phyloP scores from a whole-genome alignment of 2,888 invertebrate species.

The Drosophila gaucha region DNA sequence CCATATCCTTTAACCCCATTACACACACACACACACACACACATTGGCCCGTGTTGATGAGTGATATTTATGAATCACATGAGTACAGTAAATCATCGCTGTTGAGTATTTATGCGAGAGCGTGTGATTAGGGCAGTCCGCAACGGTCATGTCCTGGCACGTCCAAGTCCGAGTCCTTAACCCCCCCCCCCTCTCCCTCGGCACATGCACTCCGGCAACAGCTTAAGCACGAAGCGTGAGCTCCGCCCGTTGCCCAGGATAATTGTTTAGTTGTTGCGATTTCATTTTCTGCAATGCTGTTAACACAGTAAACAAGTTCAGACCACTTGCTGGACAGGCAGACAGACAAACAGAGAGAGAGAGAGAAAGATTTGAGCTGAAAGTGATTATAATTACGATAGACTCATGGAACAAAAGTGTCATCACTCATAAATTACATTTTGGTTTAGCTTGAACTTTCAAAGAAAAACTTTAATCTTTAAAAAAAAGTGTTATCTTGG shows the following conservation, averaged over 20 bases:
- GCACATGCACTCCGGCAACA: constrained; percentile 5
- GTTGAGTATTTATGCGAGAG: constrained; percentile 44
- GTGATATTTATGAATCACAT: constrained; percentile 80
- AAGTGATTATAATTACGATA: neutral
- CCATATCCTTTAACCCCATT: neutral
- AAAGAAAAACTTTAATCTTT: neutral
- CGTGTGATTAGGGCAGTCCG: constrained; percentile 55
- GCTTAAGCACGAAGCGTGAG: constrained; percentile 54
- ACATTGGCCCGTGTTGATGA: constrained; percentile 45
- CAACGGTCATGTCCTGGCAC: constrained; percentile 37
- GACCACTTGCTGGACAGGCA: constrained; percentile 4
- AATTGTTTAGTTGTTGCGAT: constrained; percentile 40
- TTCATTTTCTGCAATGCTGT: constrained; percentile 7
- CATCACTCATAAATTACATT: neutral
- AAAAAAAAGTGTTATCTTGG: too few species aligned
- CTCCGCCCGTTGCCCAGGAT: constrained; percentile 45
- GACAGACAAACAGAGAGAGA: too few species aligned
- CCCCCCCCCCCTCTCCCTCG: neutral
- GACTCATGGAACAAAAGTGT: neutral
- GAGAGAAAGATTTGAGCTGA: neutral
- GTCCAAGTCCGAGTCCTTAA: constrained; percentile 9
- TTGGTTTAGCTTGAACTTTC: neutral
- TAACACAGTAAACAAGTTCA: constrained; percentile 28
- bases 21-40: neutral
- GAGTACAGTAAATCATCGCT: constrained; percentile 68